Percentiles rank a stretch among this genome's conserved stretches.
These are phyloP conservation scores for Caenorhabditis angaria DNA, from an alignment of 2,888 invertebrate species.

Conservation along the genomic window DNA sequence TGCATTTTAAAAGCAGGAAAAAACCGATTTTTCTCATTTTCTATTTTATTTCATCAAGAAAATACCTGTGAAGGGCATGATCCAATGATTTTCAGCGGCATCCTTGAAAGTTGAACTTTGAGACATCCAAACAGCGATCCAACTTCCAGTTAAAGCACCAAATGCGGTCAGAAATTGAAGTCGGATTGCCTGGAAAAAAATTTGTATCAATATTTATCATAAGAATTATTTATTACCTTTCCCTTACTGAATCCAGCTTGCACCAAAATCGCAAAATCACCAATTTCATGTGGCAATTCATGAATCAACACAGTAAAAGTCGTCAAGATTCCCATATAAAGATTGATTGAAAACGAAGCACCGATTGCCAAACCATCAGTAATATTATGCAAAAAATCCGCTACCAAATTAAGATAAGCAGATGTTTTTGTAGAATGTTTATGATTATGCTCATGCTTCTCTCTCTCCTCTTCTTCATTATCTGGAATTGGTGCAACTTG, in stretches of 20 bases:
- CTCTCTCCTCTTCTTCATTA: conserved; percentile 5
- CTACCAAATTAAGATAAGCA: conserved; percentile 93
- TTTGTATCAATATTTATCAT: not conserved
- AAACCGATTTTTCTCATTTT: no score
- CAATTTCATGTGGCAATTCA: conserved; percentile 99
- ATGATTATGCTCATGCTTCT: conserved; percentile 6
- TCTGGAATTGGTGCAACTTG: conserved; percentile 2
- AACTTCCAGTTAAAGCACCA: conserved; percentile 86
- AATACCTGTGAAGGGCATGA: conserved; percentile 82
- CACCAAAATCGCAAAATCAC: conserved; percentile 96
- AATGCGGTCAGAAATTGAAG: conserved; percentile 92
- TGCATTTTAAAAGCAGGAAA: not conserved
- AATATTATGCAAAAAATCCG: conserved; percentile 97
- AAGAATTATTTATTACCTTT: conserved; percentile 77
- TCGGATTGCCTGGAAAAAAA: conserved; percentile 82
- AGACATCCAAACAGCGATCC: conserved; percentile 56
- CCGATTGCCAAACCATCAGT: conserved; percentile 99
- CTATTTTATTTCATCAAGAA: conserved; percentile 74
- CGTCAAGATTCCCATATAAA: conserved; percentile 77
- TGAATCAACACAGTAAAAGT: conserved; percentile 94
- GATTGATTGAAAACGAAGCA: conserved; percentile 78
- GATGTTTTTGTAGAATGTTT: conserved; percentile 73
- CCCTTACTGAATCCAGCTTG: conserved; percentile 92
- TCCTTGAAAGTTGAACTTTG: conserved; percentile 42
- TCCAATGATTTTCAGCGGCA: conserved; percentile 82